Base-by-base conservation (phyloP, 2,888 invertebrate genomes). In the Heteromurus nitidus region DNA sequence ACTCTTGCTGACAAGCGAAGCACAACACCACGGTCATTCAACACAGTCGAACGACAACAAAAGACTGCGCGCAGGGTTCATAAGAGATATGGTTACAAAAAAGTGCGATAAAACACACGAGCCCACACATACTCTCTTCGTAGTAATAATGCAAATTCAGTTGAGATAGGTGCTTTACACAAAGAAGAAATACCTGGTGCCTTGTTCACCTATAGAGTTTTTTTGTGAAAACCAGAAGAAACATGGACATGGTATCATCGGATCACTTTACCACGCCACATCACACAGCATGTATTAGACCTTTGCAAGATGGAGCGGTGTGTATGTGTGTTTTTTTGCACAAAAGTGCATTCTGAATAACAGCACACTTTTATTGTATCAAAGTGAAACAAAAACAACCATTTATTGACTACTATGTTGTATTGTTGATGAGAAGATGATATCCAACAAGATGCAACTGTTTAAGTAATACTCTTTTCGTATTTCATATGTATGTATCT, bases 141-240 rank as follows among this genome's bases (percentile, higher is more conserved):
- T 5, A n/a, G n/a, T 18, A 55, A 36, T n/a, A 26, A 30, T 60
- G 60, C 60, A 60, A 60, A 60, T 60, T 7, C 20, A n/a, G 60
- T 18, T 24, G 28, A 58, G 31, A 42, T 26, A 31, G 24, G 24
- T 53, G 18, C 53, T 26, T 18, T 11, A 26, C 50, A 28, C 50
- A 69, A 64, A 65, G 24, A 22, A 31, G n/a, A 60, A 55, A 20
- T 20, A 55, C 7, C 55, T 20, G n/a, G n/a, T 44, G 72, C 13
- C 22, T 76, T 60, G 67, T 67, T 65, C 73, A 75, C 53, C 55
- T 31, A n/a, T 31, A 50, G 30, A 69, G 20, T 18, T 76, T 74
- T 72, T 18, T 20, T 53, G 13, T 36, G 30, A 67, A 76, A 76
- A 76, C 75, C 75, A 76, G 75, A n/a, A n/a, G n/a, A 76, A 76